A percentile compares a stretch with the other conserved stretches of the same genome.
These are phyloP conservation scores for Boulengeromyrus knoepffleri DNA, from an alignment of 2,113 vertebrate species.

Conservation along the genomic window DNA sequence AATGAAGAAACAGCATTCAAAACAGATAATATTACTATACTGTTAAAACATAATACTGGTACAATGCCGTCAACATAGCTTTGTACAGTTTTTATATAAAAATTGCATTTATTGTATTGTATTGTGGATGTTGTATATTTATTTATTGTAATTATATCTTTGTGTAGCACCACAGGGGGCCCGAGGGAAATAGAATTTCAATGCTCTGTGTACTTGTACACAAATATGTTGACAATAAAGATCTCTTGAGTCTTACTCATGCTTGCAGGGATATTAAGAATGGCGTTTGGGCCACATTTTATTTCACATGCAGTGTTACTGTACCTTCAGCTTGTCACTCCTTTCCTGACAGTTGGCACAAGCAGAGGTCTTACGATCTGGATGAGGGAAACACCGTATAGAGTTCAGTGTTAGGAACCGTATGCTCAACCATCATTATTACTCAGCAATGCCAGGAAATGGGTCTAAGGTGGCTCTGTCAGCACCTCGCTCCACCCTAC, in stretches of 20 bases:
- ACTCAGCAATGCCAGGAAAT: not conserved
- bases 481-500: not conserved
- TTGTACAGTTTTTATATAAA: not conserved
- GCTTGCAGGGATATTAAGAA: not conserved
- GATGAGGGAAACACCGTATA: not conserved
- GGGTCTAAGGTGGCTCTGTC: not conserved
- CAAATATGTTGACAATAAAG: not conserved
- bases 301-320: not conserved
- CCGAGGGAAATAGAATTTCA: not conserved
- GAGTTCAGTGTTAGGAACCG: not conserved
- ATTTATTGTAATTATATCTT: not conserved
- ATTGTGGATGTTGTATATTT: not conserved
- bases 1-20: not conserved
- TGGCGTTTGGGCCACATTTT: not conserved
- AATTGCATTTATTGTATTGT: not conserved
- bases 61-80: not conserved
- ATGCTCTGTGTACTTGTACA: not conserved
- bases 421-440: not conserved
- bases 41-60: not conserved
- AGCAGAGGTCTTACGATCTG: not conserved
- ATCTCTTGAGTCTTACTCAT: not conserved
- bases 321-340: conserved; percentile 1
- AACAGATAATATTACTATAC: not conserved
- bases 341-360: not conserved
- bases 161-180: not conserved